These are phyloP conservation scores for Ctenopoma multispine DNA, from an alignment of 2,797 vertebrate genomes.

Conservation along the genomic window DNA sequence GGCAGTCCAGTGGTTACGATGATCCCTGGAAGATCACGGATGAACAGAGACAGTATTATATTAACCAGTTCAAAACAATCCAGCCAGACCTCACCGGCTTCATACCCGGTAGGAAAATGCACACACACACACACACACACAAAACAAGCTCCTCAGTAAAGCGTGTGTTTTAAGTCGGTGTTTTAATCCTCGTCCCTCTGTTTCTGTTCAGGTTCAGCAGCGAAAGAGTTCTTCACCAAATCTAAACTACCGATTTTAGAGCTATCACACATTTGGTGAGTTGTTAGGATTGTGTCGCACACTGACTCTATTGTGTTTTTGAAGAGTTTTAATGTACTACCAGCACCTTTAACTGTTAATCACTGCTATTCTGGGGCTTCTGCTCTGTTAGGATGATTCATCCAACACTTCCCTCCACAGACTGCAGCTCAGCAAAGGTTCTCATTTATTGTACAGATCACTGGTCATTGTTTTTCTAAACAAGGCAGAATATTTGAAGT, in stretches of 20 bases:
- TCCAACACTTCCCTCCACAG: neutral
- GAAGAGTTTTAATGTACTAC: neutral
- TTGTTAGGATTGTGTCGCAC: conserved; percentile 30
- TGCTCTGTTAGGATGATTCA: too few relatives aligned
- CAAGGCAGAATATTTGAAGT: too few relatives aligned
- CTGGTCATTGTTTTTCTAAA: too few relatives aligned
- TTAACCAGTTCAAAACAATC: conserved; percentile 99
- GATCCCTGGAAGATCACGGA: conserved; percentile 99
- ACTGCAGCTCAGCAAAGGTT: neutral
- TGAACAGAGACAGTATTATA: conserved; percentile 99
- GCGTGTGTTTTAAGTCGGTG: accelerated
- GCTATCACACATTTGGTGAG: conserved; percentile 99
- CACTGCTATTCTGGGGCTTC: too few relatives aligned
- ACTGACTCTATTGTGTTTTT: conserved; percentile 2
- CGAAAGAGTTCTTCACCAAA: conserved; percentile 99
- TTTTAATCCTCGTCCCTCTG: neutral
- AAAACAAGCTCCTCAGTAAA: neutral
- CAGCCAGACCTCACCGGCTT: conserved; percentile 98
- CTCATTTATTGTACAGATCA: neutral
- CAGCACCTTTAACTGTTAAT: neutral
- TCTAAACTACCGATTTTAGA: conserved; percentile 99
- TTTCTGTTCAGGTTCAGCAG: conserved; percentile 90
- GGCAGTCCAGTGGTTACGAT: conserved; percentile 96
- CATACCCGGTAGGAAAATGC: conserved; percentile 91
- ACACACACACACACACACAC: neutral